These are phyloP conservation scores for Pachyseris speciosa DNA, from an alignment of 64 coral and sea anemone species.

Conservation along the genomic window DNA sequence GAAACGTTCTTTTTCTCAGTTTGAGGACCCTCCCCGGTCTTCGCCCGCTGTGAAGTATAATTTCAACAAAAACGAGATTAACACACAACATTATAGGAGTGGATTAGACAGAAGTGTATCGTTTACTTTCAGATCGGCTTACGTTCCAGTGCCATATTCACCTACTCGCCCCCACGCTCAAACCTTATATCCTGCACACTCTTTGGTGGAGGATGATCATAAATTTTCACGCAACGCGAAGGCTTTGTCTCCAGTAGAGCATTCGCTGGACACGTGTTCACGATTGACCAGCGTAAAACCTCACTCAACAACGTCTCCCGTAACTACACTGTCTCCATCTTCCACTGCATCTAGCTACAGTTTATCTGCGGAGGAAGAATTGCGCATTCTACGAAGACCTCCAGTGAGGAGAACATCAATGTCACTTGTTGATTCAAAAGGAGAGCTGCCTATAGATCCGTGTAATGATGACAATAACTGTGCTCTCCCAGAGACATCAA, in stretches of 20 bases:
- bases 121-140: neutral
- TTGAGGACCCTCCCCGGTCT: no score
- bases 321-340: neutral
- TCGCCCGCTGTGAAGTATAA: neutral
- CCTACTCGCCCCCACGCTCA: neutral
- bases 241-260: neutral
- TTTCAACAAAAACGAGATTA: neutral
- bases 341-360: no score
- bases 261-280: neutral
- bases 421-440: neutral
- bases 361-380: neutral
- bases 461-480: neutral
- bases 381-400: no score
- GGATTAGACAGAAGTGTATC: neutral
- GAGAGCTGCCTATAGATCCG: neutral
- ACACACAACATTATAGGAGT: neutral
- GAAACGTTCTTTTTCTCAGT: neutral
- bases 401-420: no score
- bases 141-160: neutral
- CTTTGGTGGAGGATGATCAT: neutral
- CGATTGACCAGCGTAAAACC: neutral
- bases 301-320: neutral
- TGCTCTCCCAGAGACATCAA: neutral
- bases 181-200: neutral
- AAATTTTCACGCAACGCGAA: neutral